Percentiles rank a stretch among this genome's conserved stretches.
These are phyloP conservation scores for Sthenelais limicola DNA, from an alignment of 2,888 invertebrate genomes.

Conservation along the genomic window DNA sequence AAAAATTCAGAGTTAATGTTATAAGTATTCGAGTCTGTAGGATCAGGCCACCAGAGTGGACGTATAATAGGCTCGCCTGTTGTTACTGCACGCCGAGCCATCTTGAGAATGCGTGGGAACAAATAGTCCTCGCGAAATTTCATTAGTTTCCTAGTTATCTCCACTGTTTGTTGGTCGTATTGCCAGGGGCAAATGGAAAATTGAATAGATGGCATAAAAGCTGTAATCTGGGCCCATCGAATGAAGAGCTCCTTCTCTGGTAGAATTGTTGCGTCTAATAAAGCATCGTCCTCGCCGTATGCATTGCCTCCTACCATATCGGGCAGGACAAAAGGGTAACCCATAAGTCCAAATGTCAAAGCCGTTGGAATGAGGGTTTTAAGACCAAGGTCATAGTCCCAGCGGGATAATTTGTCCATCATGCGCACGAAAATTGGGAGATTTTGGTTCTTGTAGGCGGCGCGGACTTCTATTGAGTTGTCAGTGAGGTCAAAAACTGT, in stretches of 20 bases:
- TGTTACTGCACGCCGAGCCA: background rate
- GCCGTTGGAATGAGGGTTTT: constrained; percentile 88
- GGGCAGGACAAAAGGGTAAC: constrained; percentile 91
- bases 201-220: constrained; percentile 92
- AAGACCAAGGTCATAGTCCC: constrained; percentile 85
- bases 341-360: constrained; percentile 78
- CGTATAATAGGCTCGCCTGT: constrained; percentile 34
- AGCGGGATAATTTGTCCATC: constrained; percentile 88
- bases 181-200: constrained; percentile 92
- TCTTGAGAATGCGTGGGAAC: constrained; percentile 5
- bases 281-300: constrained; percentile 38
- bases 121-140: constrained; percentile 43
- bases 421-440: constrained; percentile 85
- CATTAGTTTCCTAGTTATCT: constrained; percentile 52
- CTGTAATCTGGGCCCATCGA: constrained; percentile 88
- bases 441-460: constrained; percentile 85
- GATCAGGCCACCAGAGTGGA: constrained; percentile 38
- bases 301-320: constrained; percentile 91
- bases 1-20: constrained; percentile 72
- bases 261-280: constrained; percentile 29
- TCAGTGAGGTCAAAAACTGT: constrained; percentile 47
- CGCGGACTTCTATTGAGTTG: constrained; percentile 83
- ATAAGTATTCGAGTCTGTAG: constrained; percentile 15
- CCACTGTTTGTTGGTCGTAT: constrained; percentile 79
- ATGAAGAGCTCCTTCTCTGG: constrained; percentile 76